These are phyloP conservation scores for Ptyas mucosa DNA, from an alignment of 2,113 vertebrate species.

Conservation along the genomic window DNA sequence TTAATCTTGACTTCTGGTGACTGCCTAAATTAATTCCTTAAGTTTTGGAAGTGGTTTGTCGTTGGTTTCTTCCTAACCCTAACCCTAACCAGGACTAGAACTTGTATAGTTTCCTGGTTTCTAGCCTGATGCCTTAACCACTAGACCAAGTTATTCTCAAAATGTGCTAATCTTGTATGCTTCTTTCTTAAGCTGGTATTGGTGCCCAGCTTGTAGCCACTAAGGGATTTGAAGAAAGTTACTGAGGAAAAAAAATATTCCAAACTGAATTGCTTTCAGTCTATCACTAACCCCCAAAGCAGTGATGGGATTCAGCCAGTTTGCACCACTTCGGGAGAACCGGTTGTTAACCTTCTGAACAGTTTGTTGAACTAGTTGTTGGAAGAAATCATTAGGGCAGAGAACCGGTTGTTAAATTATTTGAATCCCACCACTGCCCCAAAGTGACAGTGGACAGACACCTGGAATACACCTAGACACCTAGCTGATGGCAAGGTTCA, in stretches of 20 bases:
- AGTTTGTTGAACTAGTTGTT: no score
- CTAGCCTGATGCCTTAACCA: not conserved
- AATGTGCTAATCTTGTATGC: not conserved
- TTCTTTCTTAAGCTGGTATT: not conserved
- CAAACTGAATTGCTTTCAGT: not conserved
- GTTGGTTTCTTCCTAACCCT: not conserved
- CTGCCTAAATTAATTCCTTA: not conserved
- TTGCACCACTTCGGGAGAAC: no score
- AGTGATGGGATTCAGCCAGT: no score
- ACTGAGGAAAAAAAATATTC: not conserved
- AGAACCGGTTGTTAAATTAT: no score
- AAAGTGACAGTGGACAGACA: not conserved
- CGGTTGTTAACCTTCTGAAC: no score
- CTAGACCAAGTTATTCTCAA: not conserved
- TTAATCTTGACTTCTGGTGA: not conserved
- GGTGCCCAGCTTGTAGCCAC: not conserved
- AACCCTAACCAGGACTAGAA: not conserved
- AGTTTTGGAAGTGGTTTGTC: not conserved
- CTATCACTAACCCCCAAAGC: not conserved
- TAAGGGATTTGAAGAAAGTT: not conserved
- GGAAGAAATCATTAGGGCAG: no score
- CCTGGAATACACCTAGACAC: no score
- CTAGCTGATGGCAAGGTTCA: not conserved
- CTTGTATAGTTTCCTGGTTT: not conserved
- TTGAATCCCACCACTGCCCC: not conserved